phyloP scores from a whole-genome alignment of 2,113 vertebrate genomes.

The Sinocyclocheilus anophthalmus region DNA sequence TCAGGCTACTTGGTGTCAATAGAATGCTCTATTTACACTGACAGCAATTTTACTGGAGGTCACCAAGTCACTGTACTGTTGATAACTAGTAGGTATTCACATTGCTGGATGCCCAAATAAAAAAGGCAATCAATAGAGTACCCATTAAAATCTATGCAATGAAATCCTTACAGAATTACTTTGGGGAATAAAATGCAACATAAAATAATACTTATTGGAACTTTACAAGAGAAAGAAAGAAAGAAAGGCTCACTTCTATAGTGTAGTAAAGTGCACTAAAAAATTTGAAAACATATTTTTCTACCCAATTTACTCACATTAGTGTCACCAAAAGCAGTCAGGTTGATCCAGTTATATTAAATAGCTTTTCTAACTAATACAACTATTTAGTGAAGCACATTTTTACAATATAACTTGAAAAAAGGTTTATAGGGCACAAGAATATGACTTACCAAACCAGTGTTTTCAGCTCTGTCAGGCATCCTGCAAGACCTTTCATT shows the following conservation, averaged over 20 bases:
- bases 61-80: background rate
- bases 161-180: background rate
- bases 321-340: background rate
- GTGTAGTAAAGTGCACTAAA: background rate
- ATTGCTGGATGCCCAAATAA: background rate
- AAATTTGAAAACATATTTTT: background rate
- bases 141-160: no score
- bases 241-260: background rate
- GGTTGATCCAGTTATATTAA: background rate
- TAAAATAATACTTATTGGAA: no score
- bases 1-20: background rate
- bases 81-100: background rate
- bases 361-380: background rate
- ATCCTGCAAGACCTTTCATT: background rate
- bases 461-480: background rate
- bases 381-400: background rate
- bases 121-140: background rate
- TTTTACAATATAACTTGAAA: background rate
- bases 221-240: no score
- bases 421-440: background rate
- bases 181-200: background rate
- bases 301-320: background rate
- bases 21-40: background rate
- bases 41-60: background rate
- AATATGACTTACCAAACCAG: slow-evolving; percentile 7